Percentiles rank a stretch among this genome's conserved stretches.
Evolutionary conservation across 2,113 vertebrate genomes (phyloP).

Genomic region (Callionymus lyra): DNA sequence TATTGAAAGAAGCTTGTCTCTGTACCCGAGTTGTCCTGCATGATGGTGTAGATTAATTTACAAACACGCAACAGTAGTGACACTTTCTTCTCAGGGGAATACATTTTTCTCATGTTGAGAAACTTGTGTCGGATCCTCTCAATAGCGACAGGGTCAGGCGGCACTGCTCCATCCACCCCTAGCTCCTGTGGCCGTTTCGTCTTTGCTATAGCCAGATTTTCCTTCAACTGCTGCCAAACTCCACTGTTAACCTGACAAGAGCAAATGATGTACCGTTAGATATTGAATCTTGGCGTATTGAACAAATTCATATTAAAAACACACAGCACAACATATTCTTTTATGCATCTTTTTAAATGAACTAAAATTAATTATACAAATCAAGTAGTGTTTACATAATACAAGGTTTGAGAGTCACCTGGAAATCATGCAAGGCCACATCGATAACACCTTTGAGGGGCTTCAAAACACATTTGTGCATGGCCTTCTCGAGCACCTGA

Average conservation of each 20-base stretch:
- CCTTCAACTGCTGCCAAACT: slow-evolving; percentile 81
- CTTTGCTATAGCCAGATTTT: slow-evolving; percentile 83
- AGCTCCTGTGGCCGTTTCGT: slow-evolving; percentile 83
- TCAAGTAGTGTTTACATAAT: background rate
- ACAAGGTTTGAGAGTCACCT: slow-evolving; percentile 38
- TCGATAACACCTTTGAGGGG: slow-evolving; percentile 80
- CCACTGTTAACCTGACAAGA: slow-evolving; percentile 68
- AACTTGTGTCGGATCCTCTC: slow-evolving; percentile 93
- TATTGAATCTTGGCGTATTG: background rate
- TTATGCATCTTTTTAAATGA: too few relatives aligned
- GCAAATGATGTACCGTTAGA: background rate
- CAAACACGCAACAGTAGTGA: slow-evolving; percentile 84
- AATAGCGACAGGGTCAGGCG: slow-evolving; percentile 80
- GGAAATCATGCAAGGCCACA: slow-evolving; percentile 77
- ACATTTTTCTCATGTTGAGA: slow-evolving; percentile 88
- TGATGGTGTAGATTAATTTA: slow-evolving; percentile 93
- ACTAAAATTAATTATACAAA: too few relatives aligned
- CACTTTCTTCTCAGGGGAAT: slow-evolving; percentile 95
- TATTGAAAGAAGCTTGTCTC: background rate
- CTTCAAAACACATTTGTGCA: slow-evolving; percentile 95
- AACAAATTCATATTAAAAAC: too few relatives aligned
- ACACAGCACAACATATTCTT: too few relatives aligned
- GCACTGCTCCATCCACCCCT: slow-evolving; percentile 78
- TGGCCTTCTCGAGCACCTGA: slow-evolving; percentile 86
- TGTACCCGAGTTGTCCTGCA: slow-evolving; percentile 95